phyloP scores from a whole-genome alignment of 2,888 invertebrate genomes.

The Tenthredo distinguenda region DNA sequence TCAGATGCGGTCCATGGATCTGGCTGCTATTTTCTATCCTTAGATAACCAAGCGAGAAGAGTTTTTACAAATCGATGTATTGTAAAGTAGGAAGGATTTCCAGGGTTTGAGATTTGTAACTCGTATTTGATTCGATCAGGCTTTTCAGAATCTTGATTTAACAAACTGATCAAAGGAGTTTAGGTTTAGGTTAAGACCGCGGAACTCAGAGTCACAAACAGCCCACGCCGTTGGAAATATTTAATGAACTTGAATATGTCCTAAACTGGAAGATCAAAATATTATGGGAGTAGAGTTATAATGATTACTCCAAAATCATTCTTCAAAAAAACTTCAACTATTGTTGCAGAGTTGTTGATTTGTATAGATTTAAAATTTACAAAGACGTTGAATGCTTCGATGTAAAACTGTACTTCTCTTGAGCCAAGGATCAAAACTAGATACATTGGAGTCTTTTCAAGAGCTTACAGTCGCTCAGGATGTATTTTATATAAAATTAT shows the following conservation, averaged over 20 bases:
- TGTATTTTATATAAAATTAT: neutral
- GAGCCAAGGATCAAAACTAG: neutral
- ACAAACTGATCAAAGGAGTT: neutral
- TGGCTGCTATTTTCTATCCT: neutral
- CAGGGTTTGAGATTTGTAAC: neutral
- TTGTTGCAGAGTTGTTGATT: neutral
- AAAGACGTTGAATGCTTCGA: neutral
- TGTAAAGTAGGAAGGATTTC: neutral
- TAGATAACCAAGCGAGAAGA: neutral
- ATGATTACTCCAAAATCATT: neutral
- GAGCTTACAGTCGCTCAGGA: neutral
- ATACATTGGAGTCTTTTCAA: neutral
- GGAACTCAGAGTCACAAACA: neutral
- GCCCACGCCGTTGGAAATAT: neutral
- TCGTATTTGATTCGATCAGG: neutral
- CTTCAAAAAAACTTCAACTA: neutral
- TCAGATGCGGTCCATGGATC: neutral
- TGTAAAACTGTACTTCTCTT: neutral
- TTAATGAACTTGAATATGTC: neutral
- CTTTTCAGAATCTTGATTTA: neutral
- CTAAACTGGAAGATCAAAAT: neutral
- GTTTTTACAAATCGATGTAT: neutral
- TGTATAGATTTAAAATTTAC: neutral
- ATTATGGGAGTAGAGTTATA: neutral
- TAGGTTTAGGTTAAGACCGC: conserved; percentile 1